A percentile compares a stretch with the other conserved stretches of the same genome.
These are phyloP conservation scores for Leucania comma DNA, from an alignment of 2,888 invertebrate genomes.

Conservation along the genomic window DNA sequence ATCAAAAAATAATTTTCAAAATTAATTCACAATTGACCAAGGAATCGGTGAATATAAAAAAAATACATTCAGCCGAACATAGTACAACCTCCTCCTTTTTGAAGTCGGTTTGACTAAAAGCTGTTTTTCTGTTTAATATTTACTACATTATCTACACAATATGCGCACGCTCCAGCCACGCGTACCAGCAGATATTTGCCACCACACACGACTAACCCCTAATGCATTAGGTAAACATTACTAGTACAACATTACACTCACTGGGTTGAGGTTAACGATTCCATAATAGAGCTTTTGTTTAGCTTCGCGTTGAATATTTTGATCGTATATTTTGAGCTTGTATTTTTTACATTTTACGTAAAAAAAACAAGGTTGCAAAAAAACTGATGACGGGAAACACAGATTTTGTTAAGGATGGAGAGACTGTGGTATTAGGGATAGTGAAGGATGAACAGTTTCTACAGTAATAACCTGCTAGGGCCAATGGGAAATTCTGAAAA, in stretches of 20 bases:
- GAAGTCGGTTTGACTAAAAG: no score
- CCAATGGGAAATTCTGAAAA: no score
- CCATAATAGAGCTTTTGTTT: conserved; percentile 4
- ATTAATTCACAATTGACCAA: no score
- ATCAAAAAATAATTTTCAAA: no score
- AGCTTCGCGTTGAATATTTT: background rate
- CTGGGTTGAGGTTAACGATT: conserved; percentile 33
- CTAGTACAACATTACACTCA: conserved; percentile 19
- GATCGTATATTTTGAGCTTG: background rate
- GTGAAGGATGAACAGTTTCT: no score
- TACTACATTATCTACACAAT: conserved; percentile 8
- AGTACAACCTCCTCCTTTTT: no score
- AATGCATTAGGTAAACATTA: conserved; percentile 29
- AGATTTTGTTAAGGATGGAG: no score
- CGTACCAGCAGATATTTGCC: conserved; percentile 20
- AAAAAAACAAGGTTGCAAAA: background rate
- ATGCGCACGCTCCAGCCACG: background rate
- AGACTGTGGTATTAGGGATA: no score
- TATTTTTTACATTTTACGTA: background rate
- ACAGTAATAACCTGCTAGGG: no score
- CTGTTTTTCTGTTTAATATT: background rate
- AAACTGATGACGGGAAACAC: background rate
- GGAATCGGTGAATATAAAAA: no score
- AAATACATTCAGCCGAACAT: no score
- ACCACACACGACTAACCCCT: conserved; percentile 29